Percentiles rank a stretch among this genome's conserved stretches.
phyloP scores from a whole-genome alignment of 2,797 vertebrate species.

The Fratercula arctica region DNA sequence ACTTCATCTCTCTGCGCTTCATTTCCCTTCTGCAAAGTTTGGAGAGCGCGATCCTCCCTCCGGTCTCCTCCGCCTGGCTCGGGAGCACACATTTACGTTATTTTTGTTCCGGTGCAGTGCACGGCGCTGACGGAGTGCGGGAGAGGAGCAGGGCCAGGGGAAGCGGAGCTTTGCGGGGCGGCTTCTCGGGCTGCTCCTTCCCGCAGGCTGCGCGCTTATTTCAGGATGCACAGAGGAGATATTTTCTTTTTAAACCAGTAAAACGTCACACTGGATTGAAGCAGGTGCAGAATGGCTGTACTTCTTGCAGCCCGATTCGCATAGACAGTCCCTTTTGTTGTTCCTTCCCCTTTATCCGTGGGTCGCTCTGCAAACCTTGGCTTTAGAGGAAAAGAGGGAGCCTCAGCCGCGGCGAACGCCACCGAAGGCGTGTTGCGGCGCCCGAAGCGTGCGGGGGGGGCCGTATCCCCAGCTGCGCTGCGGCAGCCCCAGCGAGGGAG shows the following conservation, averaged over 20 bases:
- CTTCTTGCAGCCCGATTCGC: not conserved
- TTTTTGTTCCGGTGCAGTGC: not conserved
- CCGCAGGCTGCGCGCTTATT: fast-evolving
- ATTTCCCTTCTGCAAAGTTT: constrained; percentile 39
- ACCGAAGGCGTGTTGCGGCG: fast-evolving
- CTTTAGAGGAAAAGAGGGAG: not conserved
- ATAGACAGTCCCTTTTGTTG: not conserved
- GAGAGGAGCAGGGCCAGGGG: not conserved
- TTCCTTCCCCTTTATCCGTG: not conserved
- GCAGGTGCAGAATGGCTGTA: fast-evolving
- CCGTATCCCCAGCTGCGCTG: no score
- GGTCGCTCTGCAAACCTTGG: not conserved
- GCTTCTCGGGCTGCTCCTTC: not conserved
- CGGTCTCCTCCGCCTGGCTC: not conserved
- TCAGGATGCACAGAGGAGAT: not conserved
- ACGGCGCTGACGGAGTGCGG: fast-evolving
- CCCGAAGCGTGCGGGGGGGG: no score
- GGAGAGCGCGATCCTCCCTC: not conserved
- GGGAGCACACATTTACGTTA: not conserved
- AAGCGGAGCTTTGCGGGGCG: not conserved
- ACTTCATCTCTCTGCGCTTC: constrained; percentile 10
- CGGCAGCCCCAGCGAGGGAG: not conserved
- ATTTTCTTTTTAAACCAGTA: not conserved
- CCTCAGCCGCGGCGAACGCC: fast-evolving
- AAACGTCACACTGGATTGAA: fast-evolving